These are phyloP conservation scores for Chromobotia macracanthus DNA, from an alignment of 2,797 vertebrate genomes.

Conservation along the genomic window DNA sequence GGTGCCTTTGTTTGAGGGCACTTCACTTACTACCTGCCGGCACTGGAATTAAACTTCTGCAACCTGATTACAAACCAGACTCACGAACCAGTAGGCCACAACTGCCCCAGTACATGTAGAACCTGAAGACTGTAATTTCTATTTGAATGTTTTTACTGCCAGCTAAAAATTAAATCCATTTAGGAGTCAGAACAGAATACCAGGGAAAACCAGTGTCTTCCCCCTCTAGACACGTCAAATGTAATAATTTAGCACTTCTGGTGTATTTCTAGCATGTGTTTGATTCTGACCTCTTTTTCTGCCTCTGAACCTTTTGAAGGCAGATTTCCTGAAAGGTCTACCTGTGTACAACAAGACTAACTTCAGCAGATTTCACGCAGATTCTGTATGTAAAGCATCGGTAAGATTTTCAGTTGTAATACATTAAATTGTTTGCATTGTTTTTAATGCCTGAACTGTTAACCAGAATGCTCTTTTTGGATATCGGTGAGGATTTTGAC, in stretches of 20 bases:
- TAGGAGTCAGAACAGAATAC: not conserved
- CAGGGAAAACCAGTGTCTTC: not conserved
- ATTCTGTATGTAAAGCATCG: slow-evolving; percentile 95
- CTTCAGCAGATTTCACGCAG: slow-evolving; percentile 94
- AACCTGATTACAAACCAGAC: too few species aligned
- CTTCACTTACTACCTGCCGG: too few species aligned
- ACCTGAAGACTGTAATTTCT: too few species aligned
- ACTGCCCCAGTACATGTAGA: too few species aligned
- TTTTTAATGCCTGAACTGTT: not conserved
- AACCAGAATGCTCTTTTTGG: not conserved
- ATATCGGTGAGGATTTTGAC: slow-evolving; percentile 13
- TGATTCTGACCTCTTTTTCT: slow-evolving; percentile 5
- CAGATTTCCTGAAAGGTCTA: slow-evolving; percentile 93
- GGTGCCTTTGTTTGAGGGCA: too few species aligned
- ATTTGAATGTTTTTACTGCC: not conserved
- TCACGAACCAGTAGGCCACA: too few species aligned
- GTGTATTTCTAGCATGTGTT: not conserved
- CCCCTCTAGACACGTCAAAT: not conserved
- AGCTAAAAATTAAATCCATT: not conserved
- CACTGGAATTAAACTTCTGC: too few species aligned
- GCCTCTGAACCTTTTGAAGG: slow-evolving; percentile 71
- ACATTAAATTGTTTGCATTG: not conserved
- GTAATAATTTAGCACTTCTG: not conserved
- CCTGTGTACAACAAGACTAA: slow-evolving; percentile 97
- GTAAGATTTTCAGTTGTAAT: slow-evolving; percentile 75